A percentile compares a stretch with the other conserved stretches of the same genome.
These are phyloP conservation scores for Notarius quadriscutis DNA, from an alignment of 2,113 vertebrate species.

Conservation along the genomic window DNA sequence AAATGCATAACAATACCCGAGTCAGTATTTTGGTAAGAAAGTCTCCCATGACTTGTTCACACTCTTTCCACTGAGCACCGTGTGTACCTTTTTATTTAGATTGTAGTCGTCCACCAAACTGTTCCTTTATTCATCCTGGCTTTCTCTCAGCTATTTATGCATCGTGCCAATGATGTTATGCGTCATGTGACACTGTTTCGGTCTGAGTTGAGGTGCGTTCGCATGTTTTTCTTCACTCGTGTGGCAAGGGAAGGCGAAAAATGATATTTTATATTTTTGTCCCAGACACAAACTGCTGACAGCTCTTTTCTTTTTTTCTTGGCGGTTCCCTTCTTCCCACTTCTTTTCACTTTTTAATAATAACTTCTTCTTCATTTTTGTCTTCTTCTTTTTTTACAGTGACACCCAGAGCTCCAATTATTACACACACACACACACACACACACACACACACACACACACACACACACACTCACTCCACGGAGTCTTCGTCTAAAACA, in stretches of 20 bases:
- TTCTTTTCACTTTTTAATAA: constrained; percentile 5
- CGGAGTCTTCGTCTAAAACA: background rate
- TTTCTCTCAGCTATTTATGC: background rate
- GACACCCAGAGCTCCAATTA: background rate
- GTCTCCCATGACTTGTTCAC: background rate
- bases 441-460: background rate
- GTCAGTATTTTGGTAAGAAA: background rate
- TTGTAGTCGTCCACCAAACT: background rate
- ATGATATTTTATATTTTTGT: background rate
- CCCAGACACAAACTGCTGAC: background rate
- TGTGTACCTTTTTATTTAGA: background rate
- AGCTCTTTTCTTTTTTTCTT: background rate
- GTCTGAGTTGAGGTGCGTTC: background rate
- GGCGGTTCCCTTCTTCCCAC: background rate
- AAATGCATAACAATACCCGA: background rate
- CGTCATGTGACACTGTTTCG: background rate
- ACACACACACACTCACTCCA: background rate
- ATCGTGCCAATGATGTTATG: background rate
- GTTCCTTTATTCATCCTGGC: background rate
- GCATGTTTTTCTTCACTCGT: background rate
- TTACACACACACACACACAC: background rate
- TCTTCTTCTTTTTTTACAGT: background rate
- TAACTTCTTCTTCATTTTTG: background rate
- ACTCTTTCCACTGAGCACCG: background rate
- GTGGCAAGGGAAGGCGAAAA: background rate